Evolutionary conservation across 2,888 invertebrate genomes (phyloP), one percentile per base, ranked within the genome.

Genomic region (Cryptocephalus primarius): DNA sequence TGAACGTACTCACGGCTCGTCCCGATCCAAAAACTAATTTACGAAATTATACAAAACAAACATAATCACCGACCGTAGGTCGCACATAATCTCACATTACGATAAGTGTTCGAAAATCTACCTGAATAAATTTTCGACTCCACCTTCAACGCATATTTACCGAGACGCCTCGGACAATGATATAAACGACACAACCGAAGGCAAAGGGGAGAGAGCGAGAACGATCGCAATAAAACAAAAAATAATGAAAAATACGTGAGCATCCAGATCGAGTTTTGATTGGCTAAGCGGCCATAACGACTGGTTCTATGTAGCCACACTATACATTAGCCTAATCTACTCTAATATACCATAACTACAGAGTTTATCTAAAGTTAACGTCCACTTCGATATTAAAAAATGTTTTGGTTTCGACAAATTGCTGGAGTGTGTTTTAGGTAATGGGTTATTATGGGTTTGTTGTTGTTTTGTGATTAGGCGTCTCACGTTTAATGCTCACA

Each of bases 281-380:
- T 59, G 60, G 56, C 50, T 59, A 60, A 58, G 52, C 52, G 50
- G 40, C 50, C 48, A 43, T 62, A 61, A 61, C 57, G 55, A 60
- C 54, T 47, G 52, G 60, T 60, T 60, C 59, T 59, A 59, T 54
- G 52, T 51, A 54, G 58, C 62, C 61, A 60, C 61, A 60, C 61
- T 62, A 61, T 61, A 62, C 61, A 62, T 62, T 61, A 62, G 56
- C 42, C 58, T 60, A 61, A 62, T 62, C 55, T 56, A 54, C 55
- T 49, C 49, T 56, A 56, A 57, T 59, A 51, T 55, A 50, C 55
- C 52, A 51, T 57, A 60, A 61, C 58, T 55, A 53, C 55, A 51
- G 44, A 56, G 56, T 60, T 60, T 60, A 60, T 57, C 55, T 56
- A 51, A 50, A 53, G 54, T 53, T 36, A 11, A 36, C 36, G 36